Percentiles rank a stretch among this genome's conserved stretches.
These are phyloP conservation scores for Ectemnius cavifrons DNA, from an alignment of 2,888 invertebrate species.

Conservation along the genomic window DNA sequence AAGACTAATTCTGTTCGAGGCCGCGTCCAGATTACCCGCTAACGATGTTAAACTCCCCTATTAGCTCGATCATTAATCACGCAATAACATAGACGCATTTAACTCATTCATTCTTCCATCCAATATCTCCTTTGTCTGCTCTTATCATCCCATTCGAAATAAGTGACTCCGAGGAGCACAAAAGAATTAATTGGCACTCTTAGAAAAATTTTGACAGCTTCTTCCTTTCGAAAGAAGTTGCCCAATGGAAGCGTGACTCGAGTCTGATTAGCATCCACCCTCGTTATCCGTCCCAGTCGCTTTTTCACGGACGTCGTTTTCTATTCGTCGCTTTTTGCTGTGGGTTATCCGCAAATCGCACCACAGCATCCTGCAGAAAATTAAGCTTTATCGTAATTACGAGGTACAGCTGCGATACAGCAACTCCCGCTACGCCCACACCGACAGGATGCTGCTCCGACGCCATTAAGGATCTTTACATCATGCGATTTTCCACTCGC, in stretches of 20 bases:
- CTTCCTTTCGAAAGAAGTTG: no score
- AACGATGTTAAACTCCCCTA: slow-evolving; percentile 64
- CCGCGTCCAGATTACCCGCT: slow-evolving; percentile 58
- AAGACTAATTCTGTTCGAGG: slow-evolving; percentile 63
- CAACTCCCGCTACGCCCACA: slow-evolving; percentile 8
- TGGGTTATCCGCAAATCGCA: slow-evolving; percentile 33
- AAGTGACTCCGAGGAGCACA: no score
- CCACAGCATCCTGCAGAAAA: slow-evolving; percentile 40
- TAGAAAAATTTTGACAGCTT: no score
- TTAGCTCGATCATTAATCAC: slow-evolving; percentile 65
- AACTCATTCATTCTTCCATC: slow-evolving; percentile 41
- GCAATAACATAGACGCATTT: slow-evolving; percentile 42
- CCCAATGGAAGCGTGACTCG: no score
- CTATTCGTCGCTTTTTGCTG: slow-evolving; percentile 2
- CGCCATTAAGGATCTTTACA: slow-evolving; percentile 57
- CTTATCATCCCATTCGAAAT: no score
- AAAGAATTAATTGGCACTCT: no score
- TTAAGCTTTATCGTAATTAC: slow-evolving; percentile 59
- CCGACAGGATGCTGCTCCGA: slow-evolving; percentile 28
- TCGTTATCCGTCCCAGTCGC: no score
- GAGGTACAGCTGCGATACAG: slow-evolving; percentile 40
- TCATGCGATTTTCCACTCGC: slow-evolving; percentile 47
- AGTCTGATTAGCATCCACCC: no score
- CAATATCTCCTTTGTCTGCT: no score
- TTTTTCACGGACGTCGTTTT: no score